Evolutionary conservation across 1,140 invertebrate species (phyloP), one percentile per base, ranked within the genome.

Genomic region (Chrysoperla carnea): DNA sequence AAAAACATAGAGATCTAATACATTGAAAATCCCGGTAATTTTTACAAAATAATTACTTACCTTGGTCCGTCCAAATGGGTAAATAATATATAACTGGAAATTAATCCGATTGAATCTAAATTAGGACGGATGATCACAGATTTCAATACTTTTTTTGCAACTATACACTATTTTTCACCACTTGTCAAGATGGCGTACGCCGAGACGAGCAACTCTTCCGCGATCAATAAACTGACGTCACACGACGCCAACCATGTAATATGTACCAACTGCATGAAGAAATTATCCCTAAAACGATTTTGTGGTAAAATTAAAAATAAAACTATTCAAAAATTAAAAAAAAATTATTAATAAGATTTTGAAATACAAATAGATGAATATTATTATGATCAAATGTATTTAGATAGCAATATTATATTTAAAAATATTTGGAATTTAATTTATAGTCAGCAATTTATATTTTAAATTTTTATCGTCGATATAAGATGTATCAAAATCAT

Each of bases 11-110:
- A 12, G 27, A 29, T 29, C 41, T 44, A 35, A 29, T 29, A 39
- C 39, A 12, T 29, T 8, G 23, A 47, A 48, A 51, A 52, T 52
- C 42, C 8, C 40, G 28, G 4, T 29, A 44, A n/a, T 11, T 27
- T 38, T 38, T 11, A 36, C 43, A 58, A 63, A 62, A 50, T 60
- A 58, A 49, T 8, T 37, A 51, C 55, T 63, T 59, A 75, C 72
- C 66, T 73, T 72, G 72, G 73, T 75, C 72, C 73, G 73, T 74
- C 69, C 73, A 72, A 69, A 73, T 73, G 72, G 72, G 73, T 72
- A 63, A 60, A 64, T 59, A 65, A 61, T 66, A 66, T 62, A 70
- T 59, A 71, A 73, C 64, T 62, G 64, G 64, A 66, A 69, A 64
- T 59, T 59, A 64, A 63, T 64, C 63, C 64, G 57, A 61, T 59